Percentiles rank a stretch among this genome's conserved stretches.
These are phyloP conservation scores for Basileuterus tristriatus DNA, from an alignment of 2,797 vertebrate species.

Conservation along the genomic window DNA sequence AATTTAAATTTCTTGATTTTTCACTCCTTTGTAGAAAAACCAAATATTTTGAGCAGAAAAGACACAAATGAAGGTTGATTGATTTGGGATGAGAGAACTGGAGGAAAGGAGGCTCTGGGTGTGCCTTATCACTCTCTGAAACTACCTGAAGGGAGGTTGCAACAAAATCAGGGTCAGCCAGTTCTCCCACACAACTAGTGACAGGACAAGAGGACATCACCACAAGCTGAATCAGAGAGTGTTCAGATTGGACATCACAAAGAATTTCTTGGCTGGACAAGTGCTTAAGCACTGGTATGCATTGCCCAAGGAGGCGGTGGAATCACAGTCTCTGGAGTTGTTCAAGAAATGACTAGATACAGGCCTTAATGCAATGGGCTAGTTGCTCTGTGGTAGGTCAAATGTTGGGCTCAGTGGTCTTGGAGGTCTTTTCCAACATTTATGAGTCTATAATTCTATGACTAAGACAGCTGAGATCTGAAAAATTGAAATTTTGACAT, in stretches of 20 bases:
- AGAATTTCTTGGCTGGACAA: neutral
- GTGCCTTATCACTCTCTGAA: neutral
- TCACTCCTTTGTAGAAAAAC: neutral
- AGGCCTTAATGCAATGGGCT: neutral
- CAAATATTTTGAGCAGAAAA: neutral
- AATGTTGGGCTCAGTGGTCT: neutral
- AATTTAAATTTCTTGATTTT: neutral
- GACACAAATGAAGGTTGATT: neutral
- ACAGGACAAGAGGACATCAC: neutral
- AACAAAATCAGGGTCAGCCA: accelerated
- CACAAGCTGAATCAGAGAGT: neutral
- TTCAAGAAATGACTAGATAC: neutral
- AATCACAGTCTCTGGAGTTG: neutral
- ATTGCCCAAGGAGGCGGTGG: neutral
- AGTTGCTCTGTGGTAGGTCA: neutral
- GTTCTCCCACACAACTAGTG: neutral
- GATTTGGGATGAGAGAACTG: neutral
- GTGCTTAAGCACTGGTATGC: neutral
- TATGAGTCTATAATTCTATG: neutral
- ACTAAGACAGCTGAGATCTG: neutral
- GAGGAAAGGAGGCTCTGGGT: neutral
- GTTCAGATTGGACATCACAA: no score
- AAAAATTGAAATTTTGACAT: neutral
- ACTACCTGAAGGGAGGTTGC: neutral
- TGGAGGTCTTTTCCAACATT: neutral